phyloP scores from a whole-genome alignment of 2,888 invertebrate genomes.

The Apamea monoglypha region DNA sequence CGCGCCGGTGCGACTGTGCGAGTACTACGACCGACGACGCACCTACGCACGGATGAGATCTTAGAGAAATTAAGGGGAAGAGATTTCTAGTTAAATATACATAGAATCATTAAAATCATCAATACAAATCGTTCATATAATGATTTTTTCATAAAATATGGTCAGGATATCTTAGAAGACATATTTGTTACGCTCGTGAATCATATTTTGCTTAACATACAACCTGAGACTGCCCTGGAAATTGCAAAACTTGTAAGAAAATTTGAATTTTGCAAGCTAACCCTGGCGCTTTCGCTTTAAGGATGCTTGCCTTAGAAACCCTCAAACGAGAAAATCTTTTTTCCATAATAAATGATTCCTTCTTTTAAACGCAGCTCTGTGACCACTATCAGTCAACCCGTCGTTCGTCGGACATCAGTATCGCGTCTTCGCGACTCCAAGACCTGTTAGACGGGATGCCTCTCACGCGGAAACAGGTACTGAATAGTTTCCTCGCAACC shows the following conservation, averaged over 20 bases:
- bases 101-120: no score
- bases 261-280: no score
- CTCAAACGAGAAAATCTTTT: not conserved
- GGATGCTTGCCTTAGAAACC: not conserved
- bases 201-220: no score
- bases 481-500: slow-evolving; percentile 58
- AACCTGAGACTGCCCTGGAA: no score
- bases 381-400: slow-evolving; percentile 42
- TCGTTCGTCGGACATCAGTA: slow-evolving; percentile 29
- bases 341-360: not conserved
- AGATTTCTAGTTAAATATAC: not conserved
- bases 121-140: no score
- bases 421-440: slow-evolving; percentile 9
- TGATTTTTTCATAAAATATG: no score
- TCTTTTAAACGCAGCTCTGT: slow-evolving; percentile 1
- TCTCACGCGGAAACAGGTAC: slow-evolving; percentile 66
- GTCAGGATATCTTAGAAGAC: no score
- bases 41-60: not conserved
- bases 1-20: not conserved
- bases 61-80: not conserved
- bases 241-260: no score
- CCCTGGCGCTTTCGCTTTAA: not conserved
- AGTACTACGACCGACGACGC: not conserved
- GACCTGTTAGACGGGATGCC: slow-evolving; percentile 66
- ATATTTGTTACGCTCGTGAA: no score